Evolutionary conservation across 2,797 vertebrate species (phyloP), one percentile per base, ranked within the genome.

Genomic region (Acanthurus lineatus): DNA sequence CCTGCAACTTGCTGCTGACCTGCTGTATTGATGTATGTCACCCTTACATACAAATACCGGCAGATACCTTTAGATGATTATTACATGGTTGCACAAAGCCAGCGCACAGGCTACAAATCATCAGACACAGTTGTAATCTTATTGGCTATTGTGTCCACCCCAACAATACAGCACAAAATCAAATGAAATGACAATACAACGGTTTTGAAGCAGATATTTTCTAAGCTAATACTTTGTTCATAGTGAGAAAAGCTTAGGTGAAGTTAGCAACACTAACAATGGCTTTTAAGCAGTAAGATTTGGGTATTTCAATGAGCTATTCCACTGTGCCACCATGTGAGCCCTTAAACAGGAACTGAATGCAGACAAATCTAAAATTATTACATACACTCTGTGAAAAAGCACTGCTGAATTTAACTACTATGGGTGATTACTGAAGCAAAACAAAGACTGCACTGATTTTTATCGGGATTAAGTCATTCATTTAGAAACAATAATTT

Each of bases 381-480:
- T 28, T 75, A 77, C 64, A 69, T 59, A 68, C 22, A 71, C 22
- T 15, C 45, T 70, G 15, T 54, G 1, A 44, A 62, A 60, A 48
- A 51, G 4, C 3, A 3, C 1, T 0, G 12, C 11, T 52, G 19
- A 54, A n/a, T 0, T 48, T 4, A 22, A 35, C 32, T 35, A 35
- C 32, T 35, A 35, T 35, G 32, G 32, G 32, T 32, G 32, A 74
- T 58, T 45, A 22, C 22, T 57, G n/a, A 42, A 9, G 5, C 3
- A 51, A 45, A 38, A 10, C 25, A 68, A 52, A 60, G 6, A 59
- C 17, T 25, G 5, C 3, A 61, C 49, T 3, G 0, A 32, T 66
- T 58, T 22, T 9, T 19, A 53, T 11, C 19, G 38, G 47, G 22
- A 25, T 25, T 22, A 15, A 17, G 20, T 51, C 17, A 19, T 61